Evolutionary conservation across 2,113 vertebrate species (phyloP).

Genomic region (Rhipidura dahli): DNA sequence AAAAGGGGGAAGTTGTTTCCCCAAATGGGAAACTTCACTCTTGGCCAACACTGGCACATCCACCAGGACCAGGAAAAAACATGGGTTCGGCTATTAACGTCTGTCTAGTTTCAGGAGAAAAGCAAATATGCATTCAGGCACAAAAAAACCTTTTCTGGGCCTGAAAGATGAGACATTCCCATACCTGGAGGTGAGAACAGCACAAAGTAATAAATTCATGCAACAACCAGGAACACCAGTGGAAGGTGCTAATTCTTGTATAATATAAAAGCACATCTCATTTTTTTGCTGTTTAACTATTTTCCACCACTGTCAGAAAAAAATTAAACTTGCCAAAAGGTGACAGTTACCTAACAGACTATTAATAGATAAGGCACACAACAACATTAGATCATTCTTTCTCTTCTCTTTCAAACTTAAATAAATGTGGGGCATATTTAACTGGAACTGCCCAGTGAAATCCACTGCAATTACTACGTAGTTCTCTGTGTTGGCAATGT

Average conservation of each 20-base stretch:
- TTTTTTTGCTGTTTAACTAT: not conserved
- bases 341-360: not conserved
- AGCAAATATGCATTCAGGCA: not conserved
- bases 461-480: not conserved
- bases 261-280: not conserved
- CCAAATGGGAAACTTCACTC: not conserved
- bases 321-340: not conserved
- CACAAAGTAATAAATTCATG: not conserved
- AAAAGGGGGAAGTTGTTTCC: not conserved
- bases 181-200: not conserved
- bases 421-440: not conserved
- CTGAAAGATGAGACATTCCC: not conserved
- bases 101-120: not conserved
- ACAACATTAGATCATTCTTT: not conserved
- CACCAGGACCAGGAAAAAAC: not conserved
- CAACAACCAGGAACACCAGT: not conserved
- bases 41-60: rapidly evolving
- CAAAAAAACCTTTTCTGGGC: not conserved
- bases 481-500: not conserved
- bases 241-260: not conserved
- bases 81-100: rapidly evolving
- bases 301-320: not conserved
- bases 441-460: not conserved
- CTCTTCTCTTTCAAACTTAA: not conserved
- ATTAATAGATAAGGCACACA: not conserved